phyloP scores from a whole-genome alignment of 2,113 vertebrate genomes.

The Limanda limanda region DNA sequence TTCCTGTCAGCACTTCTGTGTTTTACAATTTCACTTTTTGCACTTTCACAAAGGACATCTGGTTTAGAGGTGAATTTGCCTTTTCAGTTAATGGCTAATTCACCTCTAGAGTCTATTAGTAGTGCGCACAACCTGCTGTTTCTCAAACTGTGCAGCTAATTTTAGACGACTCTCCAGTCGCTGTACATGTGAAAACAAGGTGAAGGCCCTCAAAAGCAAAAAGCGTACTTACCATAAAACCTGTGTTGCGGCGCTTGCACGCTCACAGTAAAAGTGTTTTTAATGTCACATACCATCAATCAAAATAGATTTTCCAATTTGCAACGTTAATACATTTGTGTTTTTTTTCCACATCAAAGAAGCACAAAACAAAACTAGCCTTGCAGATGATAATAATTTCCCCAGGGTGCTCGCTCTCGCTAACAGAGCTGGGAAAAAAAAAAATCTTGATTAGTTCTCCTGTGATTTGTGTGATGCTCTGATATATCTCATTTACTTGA shows the following conservation, averaged over 20 bases:
- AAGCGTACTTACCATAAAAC: conserved; percentile 33
- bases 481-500: conserved; percentile 61
- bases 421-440: conserved; percentile 26
- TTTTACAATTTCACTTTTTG: conserved; percentile 58
- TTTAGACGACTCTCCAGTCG: conserved; percentile 66
- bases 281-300: conserved; percentile 6
- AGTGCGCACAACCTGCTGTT: conserved; percentile 73
- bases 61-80: conserved; percentile 75
- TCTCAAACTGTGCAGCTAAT: conserved; percentile 74
- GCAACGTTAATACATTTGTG: conserved; percentile 19
- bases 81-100: conserved; percentile 79
- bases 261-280: background rate
- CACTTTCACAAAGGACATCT: conserved; percentile 72
- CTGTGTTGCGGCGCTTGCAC: conserved; percentile 4
- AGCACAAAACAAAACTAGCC: conserved; percentile 48
- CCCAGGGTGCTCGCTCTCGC: conserved; percentile 32
- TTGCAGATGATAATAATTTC: conserved; percentile 65
- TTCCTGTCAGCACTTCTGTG: conserved; percentile 9
- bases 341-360: conserved; percentile 17
- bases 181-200: conserved; percentile 70
- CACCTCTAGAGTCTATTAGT: conserved; percentile 77
- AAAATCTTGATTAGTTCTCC: conserved; percentile 49
- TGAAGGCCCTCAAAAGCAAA: conserved; percentile 61
- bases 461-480: conserved; percentile 47
- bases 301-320: conserved; percentile 26